Percentiles rank a stretch among this genome's conserved stretches.
These are phyloP conservation scores for Oxycera nigricornis DNA, from an alignment of 2,888 invertebrate species.

Conservation along the genomic window DNA sequence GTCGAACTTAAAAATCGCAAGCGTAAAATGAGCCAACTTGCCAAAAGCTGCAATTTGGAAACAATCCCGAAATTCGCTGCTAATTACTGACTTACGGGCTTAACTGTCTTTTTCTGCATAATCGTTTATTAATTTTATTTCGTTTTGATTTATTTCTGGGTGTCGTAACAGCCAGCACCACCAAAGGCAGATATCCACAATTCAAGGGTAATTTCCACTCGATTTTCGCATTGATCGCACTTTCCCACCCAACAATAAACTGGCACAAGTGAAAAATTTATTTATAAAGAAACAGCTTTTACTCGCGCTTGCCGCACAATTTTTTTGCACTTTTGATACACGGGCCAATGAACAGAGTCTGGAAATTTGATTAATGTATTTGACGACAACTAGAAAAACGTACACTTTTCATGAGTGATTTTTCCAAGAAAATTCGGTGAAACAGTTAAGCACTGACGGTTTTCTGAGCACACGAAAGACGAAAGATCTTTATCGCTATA, in stretches of 20 bases:
- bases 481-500: not conserved
- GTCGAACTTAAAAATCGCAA: not conserved
- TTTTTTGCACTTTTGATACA: not conserved
- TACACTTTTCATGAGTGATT: not conserved
- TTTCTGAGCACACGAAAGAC: not conserved
- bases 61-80: not conserved
- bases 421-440: not conserved
- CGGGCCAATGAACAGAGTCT: not conserved
- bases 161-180: not conserved
- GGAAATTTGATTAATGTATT: not conserved
- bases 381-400: not conserved
- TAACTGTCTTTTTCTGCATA: constrained; percentile 9
- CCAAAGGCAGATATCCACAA: not conserved
- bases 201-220: not conserved
- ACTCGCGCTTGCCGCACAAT: not conserved
- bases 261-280: not conserved
- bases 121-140: not conserved
- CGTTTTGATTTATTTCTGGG: not conserved
- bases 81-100: constrained; percentile 8
- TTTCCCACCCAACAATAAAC: not conserved
- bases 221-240: not conserved
- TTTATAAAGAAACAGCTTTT: not conserved
- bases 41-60: not conserved
- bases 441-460: not conserved
- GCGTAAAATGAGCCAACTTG: constrained; percentile 4